Evolutionary conservation across 1,140 invertebrate species (phyloP), one percentile per base, ranked within the genome.

Genomic region (Trichogramma pretiosum): DNA sequence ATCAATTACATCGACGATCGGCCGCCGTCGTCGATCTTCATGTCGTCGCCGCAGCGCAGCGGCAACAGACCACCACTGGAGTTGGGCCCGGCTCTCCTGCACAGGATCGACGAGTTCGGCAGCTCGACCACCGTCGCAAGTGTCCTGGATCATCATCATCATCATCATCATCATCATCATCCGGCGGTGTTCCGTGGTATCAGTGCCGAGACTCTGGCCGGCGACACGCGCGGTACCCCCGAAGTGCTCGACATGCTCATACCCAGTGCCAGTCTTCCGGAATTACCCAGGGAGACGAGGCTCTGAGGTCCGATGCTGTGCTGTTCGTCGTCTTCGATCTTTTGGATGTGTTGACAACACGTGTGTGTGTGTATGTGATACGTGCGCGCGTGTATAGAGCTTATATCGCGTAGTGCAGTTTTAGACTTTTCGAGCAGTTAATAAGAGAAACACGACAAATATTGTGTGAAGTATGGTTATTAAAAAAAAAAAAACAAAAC

Each of bases 1-100:
- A 79, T 80, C 42, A 79, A 79, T 56, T 78, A 77, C 59, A 77
- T 78, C 52, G 77, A 79, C 53, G 62, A 66, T 3, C 62, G 67
- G 5, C 69, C 72, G 26, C 72, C 72, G 1, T 53, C 57, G 10
- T 50, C 60, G 16, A n/a, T n/a, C n/a, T n/a, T n/a, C n/a, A n/a
- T n/a, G n/a, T n/a, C 48, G 54, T 46, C 38, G 59, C 11, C 54
- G 56, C 17, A 45, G 54, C 28, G 56, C 59, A 41, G 59, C n/a
- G n/a, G n/a, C n/a, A n/a, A n/a, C n/a, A n/a, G n/a, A n/a, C 72
- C 42, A 55, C 72, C 63, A 63, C 8, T 68, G 68, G 42, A 2
- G 58, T 71, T 54, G 64, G 40, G 43, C 50, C 36, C 50, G 54
- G 23, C 60, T 52, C 35, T 55, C 19, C 43, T 64, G 7, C 58